Evolutionary conservation across 2,797 vertebrate genomes (phyloP).

Genomic region (Arctocebus calabarensis): DNA sequence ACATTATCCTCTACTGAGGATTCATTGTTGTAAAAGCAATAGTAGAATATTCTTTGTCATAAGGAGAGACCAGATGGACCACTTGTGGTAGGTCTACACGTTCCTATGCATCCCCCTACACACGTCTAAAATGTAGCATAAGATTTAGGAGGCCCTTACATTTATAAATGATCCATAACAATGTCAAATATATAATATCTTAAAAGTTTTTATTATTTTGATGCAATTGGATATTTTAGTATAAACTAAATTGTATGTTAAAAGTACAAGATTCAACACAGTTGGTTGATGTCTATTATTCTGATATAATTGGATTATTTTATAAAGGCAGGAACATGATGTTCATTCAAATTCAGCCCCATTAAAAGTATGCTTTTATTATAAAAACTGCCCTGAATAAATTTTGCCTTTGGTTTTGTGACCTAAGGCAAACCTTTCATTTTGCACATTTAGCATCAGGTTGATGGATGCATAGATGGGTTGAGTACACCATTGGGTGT

Average conservation of each 20-base stretch:
- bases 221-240: conserved; percentile 1
- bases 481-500: conserved; percentile 59
- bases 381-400: neutral
- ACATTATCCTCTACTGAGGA: neutral
- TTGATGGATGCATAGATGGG: conserved; percentile 81
- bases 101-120: neutral
- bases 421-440: conserved; percentile 57
- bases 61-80: neutral
- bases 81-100: neutral
- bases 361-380: neutral
- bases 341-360: neutral
- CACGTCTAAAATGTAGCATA: neutral
- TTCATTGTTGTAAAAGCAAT: neutral
- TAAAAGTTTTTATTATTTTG: neutral
- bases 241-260: neutral
- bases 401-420: conserved; percentile 66
- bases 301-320: neutral
- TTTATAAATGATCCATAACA: neutral
- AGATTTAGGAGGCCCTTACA: neutral
- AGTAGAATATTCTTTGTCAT: neutral
- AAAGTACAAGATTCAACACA: neutral
- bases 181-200: neutral
- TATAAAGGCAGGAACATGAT: neutral
- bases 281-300: neutral
- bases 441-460: conserved; percentile 51